phyloP scores from a whole-genome alignment of 2,888 invertebrate genomes.

The Volucella zonaria region DNA sequence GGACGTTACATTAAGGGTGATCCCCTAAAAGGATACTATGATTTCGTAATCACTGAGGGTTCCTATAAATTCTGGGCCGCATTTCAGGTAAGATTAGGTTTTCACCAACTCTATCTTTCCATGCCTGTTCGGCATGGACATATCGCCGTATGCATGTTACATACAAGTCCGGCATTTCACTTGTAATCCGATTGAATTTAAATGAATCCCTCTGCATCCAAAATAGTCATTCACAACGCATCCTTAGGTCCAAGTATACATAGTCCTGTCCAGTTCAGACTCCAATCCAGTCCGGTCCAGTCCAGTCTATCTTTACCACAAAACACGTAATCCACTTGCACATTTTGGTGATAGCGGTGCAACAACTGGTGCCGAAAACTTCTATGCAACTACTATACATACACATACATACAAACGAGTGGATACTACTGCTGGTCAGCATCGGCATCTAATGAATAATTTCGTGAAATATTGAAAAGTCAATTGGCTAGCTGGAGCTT shows the following conservation, averaged over 20 bases:
- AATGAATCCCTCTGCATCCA: conserved; percentile 50
- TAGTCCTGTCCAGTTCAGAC: no score
- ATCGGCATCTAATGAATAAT: conserved; percentile 69
- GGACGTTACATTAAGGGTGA: conserved; percentile 84
- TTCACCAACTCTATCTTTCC: conserved; percentile 24
- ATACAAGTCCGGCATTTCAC: conserved; percentile 20
- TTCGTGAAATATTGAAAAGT: conserved; percentile 73
- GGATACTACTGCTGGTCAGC: background rate
- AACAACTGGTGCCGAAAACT: background rate
- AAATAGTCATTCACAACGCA: conserved; percentile 25
- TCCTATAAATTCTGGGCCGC: conserved; percentile 95
- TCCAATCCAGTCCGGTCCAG: no score
- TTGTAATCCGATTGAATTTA: conserved; percentile 70
- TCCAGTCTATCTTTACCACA: conserved; percentile 12
- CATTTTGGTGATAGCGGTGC: conserved; percentile 14
- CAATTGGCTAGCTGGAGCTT: conserved; percentile 66
- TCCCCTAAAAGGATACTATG: conserved; percentile 92
- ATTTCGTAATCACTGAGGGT: conserved; percentile 93
- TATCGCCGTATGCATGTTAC: no score
- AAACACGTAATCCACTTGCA: conserved; percentile 57
- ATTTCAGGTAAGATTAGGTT: conserved; percentile 87
- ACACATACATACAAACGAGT: no score
- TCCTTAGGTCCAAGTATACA: background rate
- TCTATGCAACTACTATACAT: no score
- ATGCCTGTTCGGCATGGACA: no score